A percentile compares a stretch with the other conserved stretches of the same genome.
These are phyloP conservation scores for Polymixis lichenea DNA, from an alignment of 2,888 invertebrate species.

Conservation along the genomic window DNA sequence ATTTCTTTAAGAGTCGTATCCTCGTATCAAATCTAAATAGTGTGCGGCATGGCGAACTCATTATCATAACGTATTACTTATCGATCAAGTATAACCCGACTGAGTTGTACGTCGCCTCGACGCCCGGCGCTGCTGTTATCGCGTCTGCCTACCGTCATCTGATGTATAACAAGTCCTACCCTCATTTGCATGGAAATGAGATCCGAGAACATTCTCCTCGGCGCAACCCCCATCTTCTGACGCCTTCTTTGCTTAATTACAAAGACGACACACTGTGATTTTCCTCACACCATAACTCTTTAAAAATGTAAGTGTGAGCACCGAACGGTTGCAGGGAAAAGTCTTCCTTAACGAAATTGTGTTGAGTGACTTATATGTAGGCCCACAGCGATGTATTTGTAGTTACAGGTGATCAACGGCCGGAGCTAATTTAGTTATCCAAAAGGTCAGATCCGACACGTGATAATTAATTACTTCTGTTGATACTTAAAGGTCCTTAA, in stretches of 20 bases:
- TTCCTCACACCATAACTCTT: conserved; percentile 67
- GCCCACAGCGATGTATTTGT: conserved; percentile 20
- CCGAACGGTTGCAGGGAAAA: conserved; percentile 4
- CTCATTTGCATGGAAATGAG: conserved; percentile 90
- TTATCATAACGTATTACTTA: conserved; percentile 73
- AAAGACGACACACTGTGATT: conserved; percentile 81
- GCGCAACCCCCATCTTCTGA: conserved; percentile 82
- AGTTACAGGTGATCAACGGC: conserved; percentile 51
- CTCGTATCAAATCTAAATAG: conserved; percentile 47
- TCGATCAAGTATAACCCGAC: conserved; percentile 73
- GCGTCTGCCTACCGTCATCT: conserved; percentile 74
- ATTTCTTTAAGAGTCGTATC: conserved; percentile 50
- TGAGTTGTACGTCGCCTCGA: conserved; percentile 62
- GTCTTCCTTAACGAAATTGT: neutral
- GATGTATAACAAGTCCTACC: conserved; percentile 82
- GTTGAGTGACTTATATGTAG: conserved; percentile 11
- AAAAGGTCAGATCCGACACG: conserved; percentile 60
- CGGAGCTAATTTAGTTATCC: conserved; percentile 50
- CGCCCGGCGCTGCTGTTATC: conserved; percentile 66
- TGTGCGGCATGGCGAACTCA: conserved; percentile 63
- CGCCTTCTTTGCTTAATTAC: conserved; percentile 89
- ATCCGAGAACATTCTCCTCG: conserved; percentile 85
- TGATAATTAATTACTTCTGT: conserved; percentile 58
- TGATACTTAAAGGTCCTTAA: conserved; percentile 54
- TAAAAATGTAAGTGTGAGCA: conserved; percentile 56